Evolutionary conservation across 2,888 invertebrate species (phyloP).

Genomic region (Cantharis rufa): DNA sequence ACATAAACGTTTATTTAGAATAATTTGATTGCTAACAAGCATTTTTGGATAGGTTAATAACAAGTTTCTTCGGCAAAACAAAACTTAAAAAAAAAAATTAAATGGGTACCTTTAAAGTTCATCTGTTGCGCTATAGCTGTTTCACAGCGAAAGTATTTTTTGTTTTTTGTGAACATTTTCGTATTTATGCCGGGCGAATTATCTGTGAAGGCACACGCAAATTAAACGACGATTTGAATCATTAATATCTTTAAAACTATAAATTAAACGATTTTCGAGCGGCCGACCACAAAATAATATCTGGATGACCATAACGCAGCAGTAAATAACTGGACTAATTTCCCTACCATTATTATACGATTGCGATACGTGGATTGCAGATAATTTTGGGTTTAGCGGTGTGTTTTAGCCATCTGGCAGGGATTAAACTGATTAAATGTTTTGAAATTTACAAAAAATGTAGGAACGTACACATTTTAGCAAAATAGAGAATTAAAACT

Average conservation of each 20-base stretch:
- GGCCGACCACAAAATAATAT: slow-evolving; percentile 28
- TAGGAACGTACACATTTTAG: not conserved
- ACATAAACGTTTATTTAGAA: not conserved
- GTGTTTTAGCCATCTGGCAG: slow-evolving; percentile 27
- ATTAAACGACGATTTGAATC: slow-evolving; percentile 21
- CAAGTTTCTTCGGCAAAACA: not conserved
- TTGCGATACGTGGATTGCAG: slow-evolving; percentile 9
- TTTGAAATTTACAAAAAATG: slow-evolving; percentile 21
- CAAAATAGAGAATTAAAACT: not conserved
- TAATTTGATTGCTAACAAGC: not conserved
- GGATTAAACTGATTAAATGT: slow-evolving; percentile 26
- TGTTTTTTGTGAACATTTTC: not conserved
- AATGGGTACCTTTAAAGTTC: not conserved
- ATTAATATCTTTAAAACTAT: slow-evolving; percentile 25
- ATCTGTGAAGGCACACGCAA: slow-evolving; percentile 18
- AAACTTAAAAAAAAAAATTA: not conserved
- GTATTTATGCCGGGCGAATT: slow-evolving; percentile 1
- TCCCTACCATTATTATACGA: slow-evolving; percentile 22
- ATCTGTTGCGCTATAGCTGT: not conserved
- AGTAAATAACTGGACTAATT: slow-evolving; percentile 30
- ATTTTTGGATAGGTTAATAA: not conserved
- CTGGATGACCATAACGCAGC: slow-evolving; percentile 26
- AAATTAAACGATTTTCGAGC: slow-evolving; percentile 27
- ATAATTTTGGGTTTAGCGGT: slow-evolving; percentile 27
- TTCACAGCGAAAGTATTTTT: slow-evolving; percentile 1